Evolutionary conservation across 2,888 invertebrate genomes (phyloP).

Genomic region (Gortyna flavago): DNA sequence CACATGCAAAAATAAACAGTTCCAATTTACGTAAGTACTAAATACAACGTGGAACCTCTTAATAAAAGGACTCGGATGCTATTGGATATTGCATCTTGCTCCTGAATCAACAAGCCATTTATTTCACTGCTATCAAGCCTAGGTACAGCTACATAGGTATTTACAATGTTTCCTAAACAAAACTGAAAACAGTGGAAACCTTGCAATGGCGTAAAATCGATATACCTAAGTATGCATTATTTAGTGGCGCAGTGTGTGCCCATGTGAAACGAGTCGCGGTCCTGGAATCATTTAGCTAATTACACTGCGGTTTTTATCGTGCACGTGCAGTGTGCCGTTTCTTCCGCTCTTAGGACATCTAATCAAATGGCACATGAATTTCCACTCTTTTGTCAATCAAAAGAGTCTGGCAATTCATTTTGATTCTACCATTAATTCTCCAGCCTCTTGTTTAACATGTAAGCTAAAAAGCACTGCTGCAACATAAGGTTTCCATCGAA

Average conservation of each 20-base stretch:
- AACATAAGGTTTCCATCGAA: neutral
- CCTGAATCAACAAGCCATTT: constrained; percentile 5
- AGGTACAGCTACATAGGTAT: neutral
- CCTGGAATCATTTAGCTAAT: constrained; percentile 16
- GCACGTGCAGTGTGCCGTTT: neutral
- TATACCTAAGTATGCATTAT: constrained; percentile 27
- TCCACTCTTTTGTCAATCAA: neutral
- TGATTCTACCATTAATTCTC: neutral
- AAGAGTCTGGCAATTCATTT: too few species aligned
- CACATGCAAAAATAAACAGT: constrained; percentile 4
- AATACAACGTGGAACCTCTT: neutral
- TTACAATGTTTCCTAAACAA: constrained; percentile 7
- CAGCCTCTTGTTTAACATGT: neutral
- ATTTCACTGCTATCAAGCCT: neutral
- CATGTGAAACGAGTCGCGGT: neutral
- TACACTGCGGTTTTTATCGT: constrained; percentile 1
- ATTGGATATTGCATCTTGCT: neutral
- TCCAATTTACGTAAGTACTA: neutral
- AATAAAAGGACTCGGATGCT: neutral
- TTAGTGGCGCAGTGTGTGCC: constrained; percentile 17
- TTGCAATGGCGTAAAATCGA: constrained; percentile 35
- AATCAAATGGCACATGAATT: neutral
- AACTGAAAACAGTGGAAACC: constrained; percentile 11
- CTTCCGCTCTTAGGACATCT: neutral
- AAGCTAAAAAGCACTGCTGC: neutral